These are phyloP conservation scores for Athalia rosae DNA, from an alignment of 2,888 invertebrate genomes.

Conservation along the genomic window DNA sequence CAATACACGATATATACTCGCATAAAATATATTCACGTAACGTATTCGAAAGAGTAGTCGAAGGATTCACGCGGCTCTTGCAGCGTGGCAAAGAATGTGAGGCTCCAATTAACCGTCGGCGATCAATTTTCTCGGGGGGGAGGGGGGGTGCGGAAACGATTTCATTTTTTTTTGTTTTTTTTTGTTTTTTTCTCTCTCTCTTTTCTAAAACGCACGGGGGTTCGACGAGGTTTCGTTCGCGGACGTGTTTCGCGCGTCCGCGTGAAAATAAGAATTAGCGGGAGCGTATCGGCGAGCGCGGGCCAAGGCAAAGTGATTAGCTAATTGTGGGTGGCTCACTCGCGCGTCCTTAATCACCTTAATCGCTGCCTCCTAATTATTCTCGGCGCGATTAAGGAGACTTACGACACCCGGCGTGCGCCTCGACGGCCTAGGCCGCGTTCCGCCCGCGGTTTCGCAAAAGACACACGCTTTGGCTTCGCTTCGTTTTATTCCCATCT, in stretches of 20 bases:
- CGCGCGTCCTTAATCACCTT: slow-evolving; percentile 64
- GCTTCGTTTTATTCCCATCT: slow-evolving; percentile 52
- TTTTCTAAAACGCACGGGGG: too few species aligned
- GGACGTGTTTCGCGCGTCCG: too few species aligned
- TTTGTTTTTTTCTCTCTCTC: too few species aligned
- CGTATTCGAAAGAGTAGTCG: too few species aligned
- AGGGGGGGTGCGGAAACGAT: too few species aligned
- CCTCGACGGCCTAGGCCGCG: slow-evolving; percentile 43
- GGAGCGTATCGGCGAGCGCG: slow-evolving; percentile 14
- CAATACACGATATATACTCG: too few species aligned
- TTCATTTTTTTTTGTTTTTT: too few species aligned
- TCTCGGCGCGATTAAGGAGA: slow-evolving; percentile 67
- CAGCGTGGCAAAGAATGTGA: too few species aligned
- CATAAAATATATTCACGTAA: too few species aligned
- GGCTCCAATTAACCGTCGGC: too few species aligned
- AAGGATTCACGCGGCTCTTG: too few species aligned
- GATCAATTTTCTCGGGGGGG: too few species aligned
- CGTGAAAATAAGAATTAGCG: neutral
- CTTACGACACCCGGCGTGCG: slow-evolving; percentile 55
- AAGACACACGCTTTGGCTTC: slow-evolving; percentile 49
- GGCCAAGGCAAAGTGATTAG: slow-evolving; percentile 64
- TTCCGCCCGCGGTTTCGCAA: slow-evolving; percentile 50
- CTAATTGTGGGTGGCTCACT: slow-evolving; percentile 64
- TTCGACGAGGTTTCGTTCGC: neutral
- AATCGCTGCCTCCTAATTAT: slow-evolving; percentile 68